These are phyloP conservation scores for Polydrusus cervinus DNA, from an alignment of 2,888 invertebrate genomes.

Conservation along the genomic window DNA sequence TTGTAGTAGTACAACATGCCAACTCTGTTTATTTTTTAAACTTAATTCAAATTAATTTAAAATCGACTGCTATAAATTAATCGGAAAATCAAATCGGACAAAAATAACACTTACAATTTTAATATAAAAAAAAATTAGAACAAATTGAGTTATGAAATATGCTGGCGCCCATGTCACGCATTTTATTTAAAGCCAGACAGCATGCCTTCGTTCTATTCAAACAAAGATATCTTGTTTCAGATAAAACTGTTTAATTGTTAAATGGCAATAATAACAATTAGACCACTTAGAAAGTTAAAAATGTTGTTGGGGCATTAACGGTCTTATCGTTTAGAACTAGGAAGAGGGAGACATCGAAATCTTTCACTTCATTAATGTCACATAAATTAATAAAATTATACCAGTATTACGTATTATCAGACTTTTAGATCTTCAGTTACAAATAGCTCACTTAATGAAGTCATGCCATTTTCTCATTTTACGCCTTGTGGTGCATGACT, in stretches of 20 bases:
- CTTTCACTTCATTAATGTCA: slow-evolving; percentile 34
- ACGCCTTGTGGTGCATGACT: neutral
- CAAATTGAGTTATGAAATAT: slow-evolving; percentile 32
- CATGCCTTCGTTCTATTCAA: slow-evolving; percentile 35
- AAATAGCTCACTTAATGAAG: neutral
- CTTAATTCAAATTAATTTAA: too few species aligned
- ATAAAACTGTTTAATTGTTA: slow-evolving; percentile 57
- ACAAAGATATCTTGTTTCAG: slow-evolving; percentile 39
- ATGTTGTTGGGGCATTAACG: slow-evolving; percentile 34
- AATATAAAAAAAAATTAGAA: slow-evolving; percentile 11
- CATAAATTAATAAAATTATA: slow-evolving; percentile 40
- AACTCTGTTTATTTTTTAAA: too few species aligned
- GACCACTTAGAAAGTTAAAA: slow-evolving; percentile 53
- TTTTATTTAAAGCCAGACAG: slow-evolving; percentile 40
- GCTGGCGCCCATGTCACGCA: slow-evolving; percentile 45
- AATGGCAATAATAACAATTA: slow-evolving; percentile 58
- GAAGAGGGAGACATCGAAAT: slow-evolving; percentile 34
- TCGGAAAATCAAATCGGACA: neutral
- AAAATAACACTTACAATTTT: slow-evolving; percentile 5
- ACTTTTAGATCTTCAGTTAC: slow-evolving; percentile 4
- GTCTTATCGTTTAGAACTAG: slow-evolving; percentile 34
- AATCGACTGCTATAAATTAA: neutral
- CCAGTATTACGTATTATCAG: slow-evolving; percentile 29
- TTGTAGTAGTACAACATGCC: too few species aligned
- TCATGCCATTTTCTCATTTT: slow-evolving; percentile 8